Base-by-base conservation (phyloP, 2,888 invertebrate species). In the Pyrrhosoma nymphula region DNA sequence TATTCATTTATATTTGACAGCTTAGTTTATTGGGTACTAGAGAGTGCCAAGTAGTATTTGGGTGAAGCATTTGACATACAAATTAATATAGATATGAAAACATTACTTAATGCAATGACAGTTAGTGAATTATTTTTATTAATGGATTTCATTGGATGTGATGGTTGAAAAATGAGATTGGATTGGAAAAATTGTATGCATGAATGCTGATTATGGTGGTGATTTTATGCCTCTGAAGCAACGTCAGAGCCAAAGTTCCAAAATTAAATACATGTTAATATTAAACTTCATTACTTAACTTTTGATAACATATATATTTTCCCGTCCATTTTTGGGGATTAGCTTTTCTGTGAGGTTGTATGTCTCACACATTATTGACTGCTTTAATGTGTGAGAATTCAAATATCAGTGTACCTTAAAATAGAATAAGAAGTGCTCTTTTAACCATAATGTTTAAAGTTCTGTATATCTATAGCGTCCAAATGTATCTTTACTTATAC, bases 311-410 rank as follows among this genome's bases (percentile, higher is more conserved):
- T 35, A 35, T 82, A 82, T 82, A 82, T 82, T 82, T 69, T 82
- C 82, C 82, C 82, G 82, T 82, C 82, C 82, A 82, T 12, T 82
- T 69, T 69, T 69, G 16, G 69, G 69, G 69, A 69, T 69, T 69
- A n/a, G 69, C 69, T 69, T 69, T n/a, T 35, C 30, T 35, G 30
- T 82, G 82, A 82, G 82, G 18, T 82, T 35, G 35, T 18, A 35
- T 35, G 18, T 35, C 30, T 82, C 82, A 82, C 82, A 30, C 8
- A 82, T 82, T 0, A 69, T 69, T n/a, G 69, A 69, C 12, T 82
- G 35, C 82, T 82, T 82, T 82, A n/a, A 35, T 35, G 35, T 18
- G 20, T 8, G 12, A 60, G 60, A 60, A 69, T 26, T 35, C 82
- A 35, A 82, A 16, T 35, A 82, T 35, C 82, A 82, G 16, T 35